Conservation (phyloP, 2,888 invertebrate species). For the Cryptus armator region DNA sequence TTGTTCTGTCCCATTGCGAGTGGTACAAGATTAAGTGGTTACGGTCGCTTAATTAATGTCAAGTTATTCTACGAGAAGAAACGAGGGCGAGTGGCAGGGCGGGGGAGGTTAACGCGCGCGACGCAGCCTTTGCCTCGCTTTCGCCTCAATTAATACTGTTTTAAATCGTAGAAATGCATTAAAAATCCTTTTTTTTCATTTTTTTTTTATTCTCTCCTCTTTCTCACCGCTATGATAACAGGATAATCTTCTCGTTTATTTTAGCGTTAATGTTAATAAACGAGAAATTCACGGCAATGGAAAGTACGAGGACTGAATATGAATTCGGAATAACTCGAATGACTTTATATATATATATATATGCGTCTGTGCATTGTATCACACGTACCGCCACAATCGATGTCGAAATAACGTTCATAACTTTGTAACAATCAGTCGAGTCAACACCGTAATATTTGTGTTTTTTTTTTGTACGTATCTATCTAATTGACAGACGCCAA, state of each 20-base stretch:
- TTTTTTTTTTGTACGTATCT: no score
- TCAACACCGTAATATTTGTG: no score
- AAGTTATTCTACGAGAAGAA: constrained; percentile 70
- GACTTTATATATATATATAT: background rate
- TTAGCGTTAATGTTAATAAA: constrained; percentile 36
- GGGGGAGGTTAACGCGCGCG: constrained; percentile 5
- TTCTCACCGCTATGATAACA: constrained; percentile 3
- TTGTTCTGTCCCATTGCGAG: constrained; percentile 46
- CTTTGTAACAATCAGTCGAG: no score
- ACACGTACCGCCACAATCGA: background rate
- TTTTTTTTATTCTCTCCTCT: background rate
- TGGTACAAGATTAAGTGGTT: constrained; percentile 70
- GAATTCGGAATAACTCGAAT: background rate
- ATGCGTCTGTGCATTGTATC: background rate
- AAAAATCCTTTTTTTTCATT: constrained; percentile 33
- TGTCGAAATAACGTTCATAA: background rate
- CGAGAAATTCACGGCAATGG: constrained; percentile 11
- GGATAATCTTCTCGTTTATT: constrained; percentile 41
- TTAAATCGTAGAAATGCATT: constrained; percentile 61
- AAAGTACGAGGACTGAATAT: background rate
- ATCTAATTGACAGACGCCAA: no score
- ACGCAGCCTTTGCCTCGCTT: constrained; percentile 25
- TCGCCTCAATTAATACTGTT: constrained; percentile 59
- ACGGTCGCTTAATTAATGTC: constrained; percentile 72
- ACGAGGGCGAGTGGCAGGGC: background rate